Evolutionary conservation across 2,797 vertebrate genomes (phyloP), one percentile per base, ranked within the genome.

Genomic region (Dromococcyx pavoninus): DNA sequence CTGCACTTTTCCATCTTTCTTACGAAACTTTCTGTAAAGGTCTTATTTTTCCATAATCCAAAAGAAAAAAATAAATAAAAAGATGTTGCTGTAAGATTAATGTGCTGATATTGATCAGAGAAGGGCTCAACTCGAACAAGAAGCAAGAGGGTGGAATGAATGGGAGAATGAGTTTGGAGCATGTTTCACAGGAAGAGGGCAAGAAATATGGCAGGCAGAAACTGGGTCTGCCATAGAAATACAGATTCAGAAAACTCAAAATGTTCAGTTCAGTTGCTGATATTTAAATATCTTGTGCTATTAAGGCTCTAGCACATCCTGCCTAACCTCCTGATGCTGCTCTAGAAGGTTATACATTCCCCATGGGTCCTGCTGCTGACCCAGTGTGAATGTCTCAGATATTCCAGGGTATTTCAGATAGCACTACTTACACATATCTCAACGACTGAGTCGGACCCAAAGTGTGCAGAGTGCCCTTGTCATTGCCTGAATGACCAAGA

Each of bases 391-490:
- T 18, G 32, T 32, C 44, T 66, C 33, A 23, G 28, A 13, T 9
- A 17, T 2, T 6, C 32, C 28, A 69, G 25, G 19, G 13, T 33
- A 13, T 32, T 21, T 54, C 57, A 58, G 16, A 1, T 2, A 41
- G 27, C 21, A 53, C 17, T 13, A 41, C 5, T 11, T 7, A 3
- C 11, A 48, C 39, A 15, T 6, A 10, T 1, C 1, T 19, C 69
- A 84, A 41, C 19, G 75, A 14, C 10, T 74, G 43, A 58, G 35
- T 30, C 8, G 32, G 19, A 33, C 3, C 2, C 25, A 61, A 64
- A 77, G 27, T 16, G 25, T 41, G 14, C 17, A 60, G 56, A n/a
- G 4, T 60, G 22, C 32, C 14, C 50, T 22, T 39, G 30, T 35
- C 22, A 17, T 17, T 67, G 50, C 77, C 23, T 24, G 13, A 75